Evolutionary conservation across 2,113 vertebrate genomes (phyloP).

Genomic region (Toxotes chatareus): DNA sequence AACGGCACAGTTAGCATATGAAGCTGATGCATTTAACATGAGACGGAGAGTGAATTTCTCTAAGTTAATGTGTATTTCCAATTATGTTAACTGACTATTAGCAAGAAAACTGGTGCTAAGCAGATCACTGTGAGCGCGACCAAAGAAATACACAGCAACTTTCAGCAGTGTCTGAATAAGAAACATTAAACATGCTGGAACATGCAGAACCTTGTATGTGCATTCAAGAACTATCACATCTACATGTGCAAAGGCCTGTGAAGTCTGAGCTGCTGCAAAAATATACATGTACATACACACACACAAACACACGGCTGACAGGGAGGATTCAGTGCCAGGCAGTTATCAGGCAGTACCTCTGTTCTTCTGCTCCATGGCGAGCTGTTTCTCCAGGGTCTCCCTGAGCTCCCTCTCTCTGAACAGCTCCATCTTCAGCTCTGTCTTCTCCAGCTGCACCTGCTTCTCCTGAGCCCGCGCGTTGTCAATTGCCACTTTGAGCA

Average conservation of each 20-base stretch:
- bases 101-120: constrained; percentile 34
- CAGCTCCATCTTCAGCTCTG: constrained; percentile 99
- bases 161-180: constrained; percentile 41
- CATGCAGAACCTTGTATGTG: constrained; percentile 34
- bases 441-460: constrained; percentile 99
- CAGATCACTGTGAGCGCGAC: constrained; percentile 40
- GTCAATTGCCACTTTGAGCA: constrained; percentile 99
- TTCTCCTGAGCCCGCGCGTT: constrained; percentile 99
- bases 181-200: constrained; percentile 46
- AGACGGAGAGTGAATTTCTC: constrained; percentile 70
- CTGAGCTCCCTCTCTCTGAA: constrained; percentile 98
- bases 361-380: constrained; percentile 99
- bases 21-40: constrained; percentile 81
- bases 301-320: constrained; percentile 12
- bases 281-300: not conserved
- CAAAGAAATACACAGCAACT: constrained; percentile 25
- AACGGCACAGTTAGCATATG: constrained; percentile 78
- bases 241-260: constrained; percentile 28
- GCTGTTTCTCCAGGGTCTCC: constrained; percentile 98
- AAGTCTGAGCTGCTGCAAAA: constrained; percentile 12
- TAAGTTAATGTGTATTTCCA: constrained; percentile 80
- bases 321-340: constrained; percentile 37
- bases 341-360: constrained; percentile 88
- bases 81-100: constrained; percentile 71
- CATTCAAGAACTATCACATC: constrained; percentile 41